These are phyloP conservation scores for Craseonycteris thonglongyai DNA, from an alignment of 2,113 vertebrate genomes.

Conservation along the genomic window DNA sequence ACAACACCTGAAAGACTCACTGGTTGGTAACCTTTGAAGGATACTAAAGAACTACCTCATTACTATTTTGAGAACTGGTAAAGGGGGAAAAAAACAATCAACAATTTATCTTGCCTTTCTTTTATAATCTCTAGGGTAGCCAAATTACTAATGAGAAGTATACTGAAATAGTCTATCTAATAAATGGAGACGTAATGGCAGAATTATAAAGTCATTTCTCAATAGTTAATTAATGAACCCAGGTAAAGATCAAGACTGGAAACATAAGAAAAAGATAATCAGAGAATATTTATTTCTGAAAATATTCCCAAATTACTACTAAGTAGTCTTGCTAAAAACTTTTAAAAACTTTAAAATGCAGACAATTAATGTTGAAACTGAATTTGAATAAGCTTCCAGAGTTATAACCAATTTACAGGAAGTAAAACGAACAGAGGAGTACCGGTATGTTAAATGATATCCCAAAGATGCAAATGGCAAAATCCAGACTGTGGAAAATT, in stretches of 20 bases:
- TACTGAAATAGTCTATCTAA: background rate
- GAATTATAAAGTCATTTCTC: constrained; percentile 8
- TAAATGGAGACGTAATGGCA: background rate
- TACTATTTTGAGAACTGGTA: background rate
- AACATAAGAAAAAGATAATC: background rate
- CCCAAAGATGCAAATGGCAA: background rate
- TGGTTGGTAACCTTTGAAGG: background rate
- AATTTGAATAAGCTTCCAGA: background rate
- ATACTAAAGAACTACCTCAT: background rate
- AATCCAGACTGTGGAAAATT: background rate
- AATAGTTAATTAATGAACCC: background rate
- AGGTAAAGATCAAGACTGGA: background rate
- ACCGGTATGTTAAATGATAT: background rate
- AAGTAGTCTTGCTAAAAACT: background rate
- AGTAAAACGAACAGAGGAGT: background rate
- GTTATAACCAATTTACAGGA: background rate
- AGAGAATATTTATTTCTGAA: constrained; percentile 1
- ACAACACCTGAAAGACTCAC: background rate
- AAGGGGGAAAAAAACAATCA: background rate
- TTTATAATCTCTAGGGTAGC: background rate
- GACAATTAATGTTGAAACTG: background rate
- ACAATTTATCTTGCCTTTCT: background rate
- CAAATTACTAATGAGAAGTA: background rate
- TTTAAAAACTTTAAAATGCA: background rate
- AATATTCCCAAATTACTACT: background rate